Evolutionary conservation across 2,888 invertebrate genomes (phyloP), one percentile per base, ranked within the genome.

Genomic region (Netelia inedita): DNA sequence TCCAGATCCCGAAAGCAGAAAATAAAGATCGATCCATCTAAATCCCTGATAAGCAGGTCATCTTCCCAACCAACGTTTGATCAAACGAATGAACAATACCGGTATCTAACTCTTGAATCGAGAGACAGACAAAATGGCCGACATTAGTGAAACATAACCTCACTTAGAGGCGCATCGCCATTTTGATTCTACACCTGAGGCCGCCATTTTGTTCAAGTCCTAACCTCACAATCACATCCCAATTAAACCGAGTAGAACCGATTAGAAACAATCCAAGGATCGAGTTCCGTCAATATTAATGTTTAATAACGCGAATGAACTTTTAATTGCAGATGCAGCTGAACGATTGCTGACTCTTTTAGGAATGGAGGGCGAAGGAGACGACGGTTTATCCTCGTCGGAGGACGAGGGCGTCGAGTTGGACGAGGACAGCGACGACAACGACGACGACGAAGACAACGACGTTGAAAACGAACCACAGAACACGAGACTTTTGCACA

Each of bases 321-420:
- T 59, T 72, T 59, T 72, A 23, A 35, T 65, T 82, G 8, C 87
- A 93, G 93, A 91, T 73, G 92, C 92, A 2, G 92, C 92, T 5
- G 91, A 91, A 76, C 89, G 92, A 65, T 87, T 93, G 23, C 86
- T 93, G 78, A 92, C 91, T 14, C 88, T 93, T 8, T 74, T 93
- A 73, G 92, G 91, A 55, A 87, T 90, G 61, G 90, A 91, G 53
- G 89, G 91, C 3, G 90, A 89, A 9, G 83, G 89, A 35, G 90
- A 92, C 21, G 91, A 91, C 55, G 85, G 74, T 46, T 46, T 86
- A 16, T 88, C 86, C 10, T 91, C 91, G 0, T 92, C 92, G 6
- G 93, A 93, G 75, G 93, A 93, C 85, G 93, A 93, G 74, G 93
- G 93, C 0, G 93, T 93, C 2, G 93, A 93, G 53, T 87, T 92